Percentiles rank a stretch among this genome's conserved stretches.
These are phyloP conservation scores for Thumatha senex DNA, from an alignment of 2,888 invertebrate genomes.

Conservation along the genomic window DNA sequence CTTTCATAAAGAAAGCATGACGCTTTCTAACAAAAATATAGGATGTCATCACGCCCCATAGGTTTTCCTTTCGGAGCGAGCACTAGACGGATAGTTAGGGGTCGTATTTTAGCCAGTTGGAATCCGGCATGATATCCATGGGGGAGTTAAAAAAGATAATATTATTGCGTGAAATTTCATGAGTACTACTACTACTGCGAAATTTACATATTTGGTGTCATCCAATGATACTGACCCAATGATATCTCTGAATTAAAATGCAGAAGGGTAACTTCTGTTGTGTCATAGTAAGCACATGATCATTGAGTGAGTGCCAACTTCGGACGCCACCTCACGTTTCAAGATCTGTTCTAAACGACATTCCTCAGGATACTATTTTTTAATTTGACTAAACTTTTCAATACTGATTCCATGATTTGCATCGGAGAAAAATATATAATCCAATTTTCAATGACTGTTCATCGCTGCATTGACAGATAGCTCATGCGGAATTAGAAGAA, in stretches of 20 bases:
- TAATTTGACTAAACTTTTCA: neutral
- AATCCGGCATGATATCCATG: too few relatives aligned
- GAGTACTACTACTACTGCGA: constrained; percentile 24
- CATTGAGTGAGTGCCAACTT: constrained; percentile 45
- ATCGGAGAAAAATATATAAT: neutral
- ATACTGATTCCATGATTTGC: neutral
- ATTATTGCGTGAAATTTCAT: constrained; percentile 23
- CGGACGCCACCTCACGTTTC: constrained; percentile 27
- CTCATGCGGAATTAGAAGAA: too few relatives aligned
- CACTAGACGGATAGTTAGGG: too few relatives aligned
- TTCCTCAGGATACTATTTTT: constrained; percentile 20
- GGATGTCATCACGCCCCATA: too few relatives aligned
- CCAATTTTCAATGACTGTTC: too few relatives aligned
- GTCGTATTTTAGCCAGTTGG: too few relatives aligned
- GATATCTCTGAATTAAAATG: constrained; percentile 36
- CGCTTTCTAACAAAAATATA: too few relatives aligned
- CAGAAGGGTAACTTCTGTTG: constrained; percentile 31
- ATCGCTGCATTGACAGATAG: too few relatives aligned
- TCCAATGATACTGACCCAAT: too few relatives aligned
- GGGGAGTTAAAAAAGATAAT: too few relatives aligned
- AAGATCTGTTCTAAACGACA: constrained; percentile 14
- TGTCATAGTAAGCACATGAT: constrained; percentile 32
- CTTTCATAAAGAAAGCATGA: too few relatives aligned
- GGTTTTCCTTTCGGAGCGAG: too few relatives aligned
- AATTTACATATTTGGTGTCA: constrained; percentile 21